Conservation (phyloP, 1,140 invertebrate genomes). For the Anagrus nilaparvatae region DNA sequence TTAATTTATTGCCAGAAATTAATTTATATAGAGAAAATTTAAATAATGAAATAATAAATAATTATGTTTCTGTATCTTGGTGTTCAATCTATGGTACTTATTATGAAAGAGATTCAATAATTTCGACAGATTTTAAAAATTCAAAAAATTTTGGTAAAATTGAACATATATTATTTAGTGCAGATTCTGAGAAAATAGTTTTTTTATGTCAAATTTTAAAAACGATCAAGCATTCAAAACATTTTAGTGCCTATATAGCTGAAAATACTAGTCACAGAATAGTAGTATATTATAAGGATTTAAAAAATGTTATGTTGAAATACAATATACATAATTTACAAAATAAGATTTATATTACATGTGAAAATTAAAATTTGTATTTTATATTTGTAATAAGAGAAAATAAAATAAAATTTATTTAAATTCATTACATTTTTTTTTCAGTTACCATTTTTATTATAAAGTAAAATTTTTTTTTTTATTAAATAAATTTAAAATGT, state of each 20-base stretch:
- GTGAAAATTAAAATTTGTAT: no score
- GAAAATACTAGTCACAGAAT: no score
- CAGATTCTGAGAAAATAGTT: neutral
- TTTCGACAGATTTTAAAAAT: neutral
- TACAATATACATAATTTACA: no score
- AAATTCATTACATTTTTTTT: no score
- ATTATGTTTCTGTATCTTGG: conserved; percentile 3
- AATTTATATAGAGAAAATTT: neutral
- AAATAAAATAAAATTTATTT: no score
- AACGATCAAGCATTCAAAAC: neutral
- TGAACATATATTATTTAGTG: neutral
- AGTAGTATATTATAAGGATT: no score
- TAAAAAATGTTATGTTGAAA: no score
- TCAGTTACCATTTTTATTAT: no score
- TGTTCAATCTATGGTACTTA: neutral
- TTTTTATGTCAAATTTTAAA: neutral
- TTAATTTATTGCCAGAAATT: conserved; percentile 4
- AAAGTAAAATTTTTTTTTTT: no score
- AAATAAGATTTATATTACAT: no score
- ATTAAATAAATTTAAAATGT: no score
- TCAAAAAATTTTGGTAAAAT: conserved; percentile 1
- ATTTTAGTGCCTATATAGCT: neutral
- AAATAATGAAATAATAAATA: neutral
- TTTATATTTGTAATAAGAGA: no score
- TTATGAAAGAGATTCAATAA: neutral